Evolutionary conservation across 2,113 vertebrate species (phyloP).

Genomic region (Forbesichthys papilliferus): DNA sequence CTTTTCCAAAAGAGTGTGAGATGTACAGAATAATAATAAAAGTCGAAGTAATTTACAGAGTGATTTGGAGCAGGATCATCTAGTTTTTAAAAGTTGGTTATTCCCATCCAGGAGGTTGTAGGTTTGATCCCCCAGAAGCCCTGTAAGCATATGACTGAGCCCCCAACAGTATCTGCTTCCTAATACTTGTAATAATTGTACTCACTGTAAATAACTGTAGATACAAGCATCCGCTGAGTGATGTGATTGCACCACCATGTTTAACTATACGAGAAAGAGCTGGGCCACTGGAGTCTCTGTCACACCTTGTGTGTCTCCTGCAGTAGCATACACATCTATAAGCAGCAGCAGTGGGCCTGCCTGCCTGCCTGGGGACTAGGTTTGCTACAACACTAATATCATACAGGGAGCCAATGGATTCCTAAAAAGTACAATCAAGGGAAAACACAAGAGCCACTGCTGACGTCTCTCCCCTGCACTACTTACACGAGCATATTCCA

Average conservation of each 20-base stretch:
- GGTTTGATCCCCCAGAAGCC: too few relatives aligned
- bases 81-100: too few relatives aligned
- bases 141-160: too few relatives aligned
- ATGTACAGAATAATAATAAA: slow-evolving; percentile 20
- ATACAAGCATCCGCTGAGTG: too few relatives aligned
- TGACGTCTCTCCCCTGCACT: slow-evolving; percentile 46
- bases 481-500: slow-evolving; percentile 66
- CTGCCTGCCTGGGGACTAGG: slow-evolving; percentile 44
- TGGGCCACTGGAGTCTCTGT: background rate
- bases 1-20: slow-evolving; percentile 37
- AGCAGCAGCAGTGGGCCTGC: slow-evolving; percentile 38
- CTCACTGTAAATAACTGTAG: too few relatives aligned
- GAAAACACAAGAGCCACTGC: slow-evolving; percentile 54
- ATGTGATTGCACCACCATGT: background rate
- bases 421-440: slow-evolving; percentile 68
- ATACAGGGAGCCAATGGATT: slow-evolving; percentile 68
- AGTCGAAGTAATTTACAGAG: slow-evolving; percentile 23
- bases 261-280: background rate
- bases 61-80: too few relatives aligned
- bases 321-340: slow-evolving; percentile 44
- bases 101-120: too few relatives aligned
- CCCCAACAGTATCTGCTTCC: too few relatives aligned
- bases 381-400: slow-evolving; percentile 73
- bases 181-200: too few relatives aligned
- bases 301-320: background rate